A percentile compares a stretch with the other conserved stretches of the same genome.
These are phyloP conservation scores for Grapholita molesta DNA, from an alignment of 1,140 invertebrate species.

Conservation along the genomic window DNA sequence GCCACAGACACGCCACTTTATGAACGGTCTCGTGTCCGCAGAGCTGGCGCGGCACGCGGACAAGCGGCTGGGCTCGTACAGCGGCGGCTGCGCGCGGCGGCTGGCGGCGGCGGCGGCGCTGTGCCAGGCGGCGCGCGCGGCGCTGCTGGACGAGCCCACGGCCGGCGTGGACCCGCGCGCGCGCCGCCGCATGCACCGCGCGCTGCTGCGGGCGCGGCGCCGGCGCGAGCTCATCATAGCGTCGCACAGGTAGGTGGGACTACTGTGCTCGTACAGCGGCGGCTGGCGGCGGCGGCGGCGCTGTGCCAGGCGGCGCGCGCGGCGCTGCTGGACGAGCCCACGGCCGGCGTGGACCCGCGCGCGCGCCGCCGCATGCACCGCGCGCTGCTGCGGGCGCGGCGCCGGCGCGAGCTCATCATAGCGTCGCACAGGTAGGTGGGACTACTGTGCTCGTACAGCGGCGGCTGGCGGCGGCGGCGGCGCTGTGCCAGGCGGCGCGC, in stretches of 20 bases:
- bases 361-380: neutral
- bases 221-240: conserved; percentile 68
- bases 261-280: no score
- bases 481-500: neutral
- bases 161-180: conserved; percentile 86
- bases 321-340: neutral
- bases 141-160: conserved; percentile 86
- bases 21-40: conserved; percentile 11
- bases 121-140: conserved; percentile 51
- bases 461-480: conserved; percentile 9
- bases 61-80: conserved; percentile 41
- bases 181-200: conserved; percentile 71
- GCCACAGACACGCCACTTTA: neutral
- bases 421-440: conserved; percentile 79
- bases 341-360: neutral
- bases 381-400: conserved; percentile 54
- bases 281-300: conserved; percentile 5
- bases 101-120: conserved; percentile 89
- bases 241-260: conserved; percentile 79
- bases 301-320: neutral
- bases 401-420: conserved; percentile 61
- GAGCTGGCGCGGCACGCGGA: conserved; percentile 41
- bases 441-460: no score
- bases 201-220: conserved; percentile 57
- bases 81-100: conserved; percentile 90